Evolutionary conservation across 37 sponge, comb jelly and placozoan species (phyloP), one percentile per base, ranked within the genome.

Genomic region (Halichondria panicea): DNA sequence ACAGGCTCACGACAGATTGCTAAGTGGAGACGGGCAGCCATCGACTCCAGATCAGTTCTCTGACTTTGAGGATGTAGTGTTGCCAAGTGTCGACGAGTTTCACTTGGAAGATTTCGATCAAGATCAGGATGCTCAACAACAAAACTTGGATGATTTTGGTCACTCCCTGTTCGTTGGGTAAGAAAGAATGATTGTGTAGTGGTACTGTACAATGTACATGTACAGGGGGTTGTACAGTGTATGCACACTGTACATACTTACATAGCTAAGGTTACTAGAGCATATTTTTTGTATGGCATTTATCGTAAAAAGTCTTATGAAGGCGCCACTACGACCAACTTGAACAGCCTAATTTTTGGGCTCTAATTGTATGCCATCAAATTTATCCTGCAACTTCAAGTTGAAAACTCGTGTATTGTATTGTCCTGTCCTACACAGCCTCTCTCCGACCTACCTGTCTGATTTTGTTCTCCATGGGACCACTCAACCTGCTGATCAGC

Each of bases 391-490:
- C 15, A 15, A 11, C 52, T 48, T 15, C 52, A 18, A 11, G 11
- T 15, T 15, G 11, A 15, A 48, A 11, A 56, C 68, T 41, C 43
- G 9, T n/a, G 21, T 18, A 2, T 40, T 31, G 40, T 41, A n/a
- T 46, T 15, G 0, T 2, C 37, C 76, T 71, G 22, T 22, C 43
- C 60, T 43, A 28, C 55, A 21, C 74, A 89, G 90, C 30, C 53
- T 54, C 34, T 84, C 84, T 0, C 66, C 72, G 0, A 52, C 2
- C 8, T 92, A 92, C 79, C 62, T 88, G 44, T 70, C 88, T 32
- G 89, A 92, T 68, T 88, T 92, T 76, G 89, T 92, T 0, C 71
- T 92, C 19, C 93, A 92, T 80, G 93, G 89, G 4, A 92, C 93
- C 38, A 72, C 54, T 24, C 65, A 66, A 21, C 80, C 57, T n/a